Evolutionary conservation across 2,113 vertebrate genomes (phyloP).

Genomic region (Macroglossus sobrinus): DNA sequence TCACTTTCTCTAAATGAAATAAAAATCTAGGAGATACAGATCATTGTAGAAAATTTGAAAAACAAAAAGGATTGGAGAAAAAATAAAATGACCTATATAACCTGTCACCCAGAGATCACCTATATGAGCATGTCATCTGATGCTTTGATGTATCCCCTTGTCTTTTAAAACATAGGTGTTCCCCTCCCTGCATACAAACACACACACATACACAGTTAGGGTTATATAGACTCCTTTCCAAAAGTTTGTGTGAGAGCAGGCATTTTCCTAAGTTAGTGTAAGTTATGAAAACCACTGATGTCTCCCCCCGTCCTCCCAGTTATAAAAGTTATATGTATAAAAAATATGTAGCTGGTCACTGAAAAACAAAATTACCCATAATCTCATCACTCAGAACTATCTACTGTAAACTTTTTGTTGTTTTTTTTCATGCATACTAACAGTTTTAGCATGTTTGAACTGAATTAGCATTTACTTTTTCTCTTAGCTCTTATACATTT

Average conservation of each 20-base stretch:
- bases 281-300: slow-evolving; percentile 6
- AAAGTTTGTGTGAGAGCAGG: neutral
- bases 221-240: neutral
- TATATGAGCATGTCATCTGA: neutral
- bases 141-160: neutral
- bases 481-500: neutral
- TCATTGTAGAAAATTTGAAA: slow-evolving; percentile 26
- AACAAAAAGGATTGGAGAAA: neutral
- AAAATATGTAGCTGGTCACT: neutral
- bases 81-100: neutral
- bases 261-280: slow-evolving; percentile 11
- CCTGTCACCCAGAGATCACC: neutral
- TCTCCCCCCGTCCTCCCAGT: neutral
- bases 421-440: neutral
- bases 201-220: neutral
- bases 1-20: neutral
- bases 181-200: neutral
- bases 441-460: neutral
- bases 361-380: neutral
- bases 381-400: neutral
- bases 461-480: neutral
- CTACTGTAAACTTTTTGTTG: neutral
- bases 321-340: neutral
- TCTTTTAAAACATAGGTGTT: neutral
- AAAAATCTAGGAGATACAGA: neutral